Conservation (phyloP, 2,113 vertebrate species). For the Empidonax traillii region DNA sequence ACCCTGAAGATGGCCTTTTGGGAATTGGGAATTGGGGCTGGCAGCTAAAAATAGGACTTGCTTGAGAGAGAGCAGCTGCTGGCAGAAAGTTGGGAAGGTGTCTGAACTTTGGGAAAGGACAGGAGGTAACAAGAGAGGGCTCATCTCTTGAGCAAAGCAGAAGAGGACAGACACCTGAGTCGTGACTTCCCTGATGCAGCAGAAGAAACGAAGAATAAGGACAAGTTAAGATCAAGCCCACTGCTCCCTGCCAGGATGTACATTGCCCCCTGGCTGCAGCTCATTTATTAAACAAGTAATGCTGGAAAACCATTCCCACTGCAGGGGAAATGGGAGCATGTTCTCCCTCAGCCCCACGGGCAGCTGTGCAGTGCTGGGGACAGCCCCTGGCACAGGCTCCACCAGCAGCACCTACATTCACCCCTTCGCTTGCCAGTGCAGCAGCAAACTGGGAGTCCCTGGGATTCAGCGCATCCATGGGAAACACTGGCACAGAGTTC, state of each 20-base stretch:
- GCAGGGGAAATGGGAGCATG: fast-evolving
- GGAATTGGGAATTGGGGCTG: not conserved
- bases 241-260: not conserved
- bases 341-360: not conserved
- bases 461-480: not conserved
- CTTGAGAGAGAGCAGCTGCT: not conserved
- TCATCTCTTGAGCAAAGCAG: not conserved
- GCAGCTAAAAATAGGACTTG: not conserved
- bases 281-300: not conserved
- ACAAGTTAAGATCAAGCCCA: not conserved
- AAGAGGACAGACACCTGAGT: not conserved
- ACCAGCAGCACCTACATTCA: fast-evolving
- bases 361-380: not conserved
- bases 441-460: not conserved
- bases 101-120: not conserved
- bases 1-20: not conserved
- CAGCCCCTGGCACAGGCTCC: not conserved
- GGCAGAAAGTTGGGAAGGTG: not conserved
- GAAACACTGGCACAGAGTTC: fast-evolving
- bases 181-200: not conserved
- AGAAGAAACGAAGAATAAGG: not conserved
- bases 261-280: not conserved
- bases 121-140: not conserved
- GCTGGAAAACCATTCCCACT: not conserved
- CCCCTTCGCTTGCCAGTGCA: not conserved